These are phyloP conservation scores for Stegophylla sp. DNA, from an alignment of 2,888 invertebrate genomes.

Conservation along the genomic window DNA sequence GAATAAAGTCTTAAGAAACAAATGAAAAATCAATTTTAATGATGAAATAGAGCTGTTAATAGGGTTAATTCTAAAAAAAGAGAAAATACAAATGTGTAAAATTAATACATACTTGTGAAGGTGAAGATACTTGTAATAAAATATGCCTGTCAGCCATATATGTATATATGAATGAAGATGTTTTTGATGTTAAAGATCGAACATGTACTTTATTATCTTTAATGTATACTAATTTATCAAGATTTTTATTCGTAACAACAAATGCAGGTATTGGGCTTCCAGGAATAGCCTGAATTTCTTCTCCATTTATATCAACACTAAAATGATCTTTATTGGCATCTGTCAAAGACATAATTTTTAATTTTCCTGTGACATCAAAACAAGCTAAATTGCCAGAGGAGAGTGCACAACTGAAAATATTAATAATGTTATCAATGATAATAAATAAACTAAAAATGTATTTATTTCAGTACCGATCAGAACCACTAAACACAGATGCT, in stretches of 20 bases:
- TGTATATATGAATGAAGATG: constrained; percentile 43
- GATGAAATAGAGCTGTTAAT: no score
- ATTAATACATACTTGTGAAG: constrained; percentile 44
- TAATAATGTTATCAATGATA: constrained; percentile 2
- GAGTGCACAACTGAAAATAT: constrained; percentile 47
- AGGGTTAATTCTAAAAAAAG: no score
- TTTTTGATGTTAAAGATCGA: not conserved
- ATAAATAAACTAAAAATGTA: not conserved
- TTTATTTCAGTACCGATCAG: constrained; percentile 25
- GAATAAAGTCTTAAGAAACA: not conserved
- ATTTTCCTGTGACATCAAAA: constrained; percentile 22
- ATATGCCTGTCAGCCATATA: constrained; percentile 55
- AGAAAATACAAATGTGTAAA: not conserved
- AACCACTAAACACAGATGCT: constrained; percentile 26
- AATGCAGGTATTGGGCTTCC: constrained; percentile 54
- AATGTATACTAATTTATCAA: constrained; percentile 43
- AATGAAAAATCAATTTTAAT: no score
- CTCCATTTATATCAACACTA: constrained; percentile 21
- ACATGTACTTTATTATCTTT: constrained; percentile 21
- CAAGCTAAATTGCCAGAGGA: constrained; percentile 50
- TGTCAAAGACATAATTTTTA: constrained; percentile 42
- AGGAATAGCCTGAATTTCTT: constrained; percentile 24
- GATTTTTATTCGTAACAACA: constrained; percentile 43
- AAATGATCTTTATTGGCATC: constrained; percentile 28
- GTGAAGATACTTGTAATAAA: constrained; percentile 49